phyloP scores from a whole-genome alignment of 2,797 vertebrate species.

The Apogon talboti region DNA sequence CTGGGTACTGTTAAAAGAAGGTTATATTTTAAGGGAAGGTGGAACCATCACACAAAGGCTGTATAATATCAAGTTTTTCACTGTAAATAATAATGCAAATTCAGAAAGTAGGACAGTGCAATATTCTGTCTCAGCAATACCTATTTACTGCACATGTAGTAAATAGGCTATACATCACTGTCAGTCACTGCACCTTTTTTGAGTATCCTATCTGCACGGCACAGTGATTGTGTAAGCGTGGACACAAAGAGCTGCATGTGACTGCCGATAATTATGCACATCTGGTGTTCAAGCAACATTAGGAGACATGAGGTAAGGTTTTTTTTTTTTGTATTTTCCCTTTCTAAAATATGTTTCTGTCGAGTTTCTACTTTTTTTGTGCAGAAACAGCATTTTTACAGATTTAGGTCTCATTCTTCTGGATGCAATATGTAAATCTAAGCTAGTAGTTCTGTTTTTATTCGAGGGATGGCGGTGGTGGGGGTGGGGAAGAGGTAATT shows the following conservation, averaged over 20 bases:
- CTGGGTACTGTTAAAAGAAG: not conserved
- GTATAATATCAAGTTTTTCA: slow-evolving; percentile 31
- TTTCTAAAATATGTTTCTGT: not conserved
- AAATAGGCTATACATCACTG: slow-evolving; percentile 71
- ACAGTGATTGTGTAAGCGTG: slow-evolving; percentile 10
- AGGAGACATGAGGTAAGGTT: slow-evolving; percentile 17
- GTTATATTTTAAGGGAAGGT: slow-evolving; percentile 39
- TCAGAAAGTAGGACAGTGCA: slow-evolving; percentile 53
- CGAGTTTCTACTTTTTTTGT: not conserved
- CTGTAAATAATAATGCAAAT: slow-evolving; percentile 34
- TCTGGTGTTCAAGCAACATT: slow-evolving; percentile 34
- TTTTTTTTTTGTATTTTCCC: not conserved
- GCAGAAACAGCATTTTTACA: slow-evolving; percentile 14
- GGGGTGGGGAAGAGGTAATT: slow-evolving; percentile 24
- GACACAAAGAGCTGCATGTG: slow-evolving; percentile 1
- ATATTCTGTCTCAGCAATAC: slow-evolving; percentile 33
- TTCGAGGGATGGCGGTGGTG: slow-evolving; percentile 6
- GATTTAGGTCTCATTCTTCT: slow-evolving; percentile 1
- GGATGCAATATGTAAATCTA: slow-evolving; percentile 36
- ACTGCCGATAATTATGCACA: slow-evolving; percentile 9
- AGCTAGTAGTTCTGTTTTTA: slow-evolving; percentile 20
- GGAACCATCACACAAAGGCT: slow-evolving; percentile 21
- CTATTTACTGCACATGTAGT: slow-evolving; percentile 23
- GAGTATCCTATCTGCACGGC: slow-evolving; percentile 54
- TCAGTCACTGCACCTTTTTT: slow-evolving; percentile 48